These are phyloP conservation scores for Porites lobata DNA, from an alignment of 92 coral and sea anemone species.

Conservation along the genomic window DNA sequence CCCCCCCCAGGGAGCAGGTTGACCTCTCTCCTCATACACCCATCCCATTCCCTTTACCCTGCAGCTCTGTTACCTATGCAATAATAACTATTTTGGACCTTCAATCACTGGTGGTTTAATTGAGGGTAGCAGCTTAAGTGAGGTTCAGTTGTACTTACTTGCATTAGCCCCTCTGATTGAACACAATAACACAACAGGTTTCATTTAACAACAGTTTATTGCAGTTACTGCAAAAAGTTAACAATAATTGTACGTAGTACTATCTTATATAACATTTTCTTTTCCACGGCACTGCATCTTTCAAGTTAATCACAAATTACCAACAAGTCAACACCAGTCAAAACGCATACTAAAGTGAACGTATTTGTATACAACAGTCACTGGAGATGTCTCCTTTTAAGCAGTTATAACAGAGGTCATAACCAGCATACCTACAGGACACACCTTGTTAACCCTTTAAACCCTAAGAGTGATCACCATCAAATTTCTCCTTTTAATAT, in stretches of 20 bases:
- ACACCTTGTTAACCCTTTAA: too few relatives aligned
- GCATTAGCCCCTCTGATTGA: not conserved
- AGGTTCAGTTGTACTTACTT: not conserved
- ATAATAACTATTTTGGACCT: too few relatives aligned
- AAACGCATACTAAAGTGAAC: constrained; percentile 9
- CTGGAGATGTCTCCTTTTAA: not conserved
- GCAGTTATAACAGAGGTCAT: not conserved
- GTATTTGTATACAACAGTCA: constrained; percentile 5
- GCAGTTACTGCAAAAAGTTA: constrained; percentile 45
- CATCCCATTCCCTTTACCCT: too few relatives aligned
- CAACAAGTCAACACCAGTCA: constrained; percentile 9
- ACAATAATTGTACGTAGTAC: not conserved
- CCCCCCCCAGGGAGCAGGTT: too few relatives aligned
- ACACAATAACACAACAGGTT: not conserved
- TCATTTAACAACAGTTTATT: constrained; percentile 48
- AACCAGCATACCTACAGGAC: too few relatives aligned
- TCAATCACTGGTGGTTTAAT: too few relatives aligned
- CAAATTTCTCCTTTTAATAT: too few relatives aligned
- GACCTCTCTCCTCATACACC: too few relatives aligned
- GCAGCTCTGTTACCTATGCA: too few relatives aligned
- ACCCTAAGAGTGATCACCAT: too few relatives aligned
- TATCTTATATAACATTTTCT: not conserved
- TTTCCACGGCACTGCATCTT: constrained; percentile 36
- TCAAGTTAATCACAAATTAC: constrained; percentile 24
- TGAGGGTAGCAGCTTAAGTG: too few relatives aligned